Evolutionary conservation across 2,113 vertebrate genomes (phyloP).

Genomic region (Barnardius zonarius): DNA sequence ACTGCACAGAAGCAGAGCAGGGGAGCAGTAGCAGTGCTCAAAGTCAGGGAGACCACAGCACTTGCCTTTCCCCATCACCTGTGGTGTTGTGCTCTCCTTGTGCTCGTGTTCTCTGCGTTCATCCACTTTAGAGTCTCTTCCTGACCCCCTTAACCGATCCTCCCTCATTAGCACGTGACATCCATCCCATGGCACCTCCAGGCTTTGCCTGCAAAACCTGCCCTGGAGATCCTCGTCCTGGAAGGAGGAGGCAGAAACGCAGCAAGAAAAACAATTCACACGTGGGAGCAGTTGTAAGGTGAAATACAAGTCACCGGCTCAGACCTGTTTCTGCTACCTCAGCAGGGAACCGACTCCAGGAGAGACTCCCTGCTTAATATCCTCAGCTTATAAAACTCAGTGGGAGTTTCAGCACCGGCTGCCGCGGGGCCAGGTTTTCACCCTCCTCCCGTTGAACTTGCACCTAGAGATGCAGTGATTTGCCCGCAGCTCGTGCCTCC

Average conservation of each 20-base stretch:
- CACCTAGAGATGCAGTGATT: background rate
- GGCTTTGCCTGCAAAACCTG: background rate
- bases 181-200: background rate
- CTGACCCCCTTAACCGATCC: background rate
- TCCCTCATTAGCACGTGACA: background rate
- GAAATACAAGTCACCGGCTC: conserved; percentile 34
- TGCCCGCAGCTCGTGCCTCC: background rate
- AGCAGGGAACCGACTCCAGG: background rate
- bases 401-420: background rate
- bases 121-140: background rate
- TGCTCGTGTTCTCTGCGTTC: background rate
- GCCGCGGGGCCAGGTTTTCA: background rate
- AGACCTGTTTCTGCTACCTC: conserved; percentile 50
- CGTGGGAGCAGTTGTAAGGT: conserved; percentile 35
- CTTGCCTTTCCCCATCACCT: background rate
- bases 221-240: background rate
- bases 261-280: conserved; percentile 40
- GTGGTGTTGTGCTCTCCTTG: background rate
- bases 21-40: background rate
- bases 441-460: conserved; percentile 35
- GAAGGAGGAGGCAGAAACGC: background rate
- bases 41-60: background rate
- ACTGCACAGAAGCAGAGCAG: background rate
- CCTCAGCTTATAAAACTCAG: conserved; percentile 3
- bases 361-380: conserved; percentile 23